Base-by-base conservation (phyloP, 2,888 invertebrate species). In the Plebejus melissa region DNA sequence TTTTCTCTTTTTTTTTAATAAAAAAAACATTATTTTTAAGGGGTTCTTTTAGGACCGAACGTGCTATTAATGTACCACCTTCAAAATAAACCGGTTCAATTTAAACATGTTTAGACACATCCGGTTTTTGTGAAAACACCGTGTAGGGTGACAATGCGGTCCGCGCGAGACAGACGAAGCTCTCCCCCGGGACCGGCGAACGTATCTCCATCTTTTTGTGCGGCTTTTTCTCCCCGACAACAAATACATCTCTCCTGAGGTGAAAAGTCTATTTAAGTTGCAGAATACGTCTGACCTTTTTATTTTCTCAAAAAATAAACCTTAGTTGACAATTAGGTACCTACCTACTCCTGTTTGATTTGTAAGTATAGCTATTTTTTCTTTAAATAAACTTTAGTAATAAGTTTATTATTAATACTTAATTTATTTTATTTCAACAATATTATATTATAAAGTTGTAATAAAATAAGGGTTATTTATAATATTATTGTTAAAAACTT, bases 151-250 rank as follows among this genome's bases (percentile, higher is more conserved):
- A 90, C 89, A 90, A 88, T 88, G 82, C 85, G 82, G 81, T 81
- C 78, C 78, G 79, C 79, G 81, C 79, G 78, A 81, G 82, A 82
- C 83, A 83, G 82, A 83, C 84, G 70, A 58, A 75, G 57, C 81
- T 79, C 82, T 82, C 86, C 85, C 87, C 81, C 81, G 90, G 88
- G 90, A 87, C 83, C 80, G 85, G 87, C 88, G 88, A 88, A 90
- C 88, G 88, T 87, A 88, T 89, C 86, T 83, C 84, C 85, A 82
- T 82, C 82, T 81, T 83, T 86, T 84, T 85, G 83, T 88, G 87
- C 86, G 83, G 85, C 85, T 58, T 70, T 75, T 75, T 70, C 57
- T 69, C 70, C 58, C 38, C 72, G 72, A 32, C 57, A 70, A 75
- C 57, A 57, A 70, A 70, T 70, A 70, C 70, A 57, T 71, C 57